Conservation (phyloP, 92 coral and sea anemone genomes). For the Palythoa grandis region DNA sequence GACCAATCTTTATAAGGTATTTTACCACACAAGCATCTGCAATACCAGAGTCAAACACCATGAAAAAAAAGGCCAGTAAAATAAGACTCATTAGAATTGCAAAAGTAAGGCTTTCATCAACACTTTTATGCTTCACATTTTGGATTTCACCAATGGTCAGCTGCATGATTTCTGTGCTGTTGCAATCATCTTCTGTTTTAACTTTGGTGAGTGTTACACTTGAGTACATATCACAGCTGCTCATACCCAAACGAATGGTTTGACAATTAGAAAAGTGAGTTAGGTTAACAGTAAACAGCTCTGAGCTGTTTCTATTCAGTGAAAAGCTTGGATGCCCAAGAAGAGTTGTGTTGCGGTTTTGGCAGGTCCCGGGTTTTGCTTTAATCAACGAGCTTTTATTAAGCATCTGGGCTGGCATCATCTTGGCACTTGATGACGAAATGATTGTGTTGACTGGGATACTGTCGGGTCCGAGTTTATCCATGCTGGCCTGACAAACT, state of each 20-base stretch:
- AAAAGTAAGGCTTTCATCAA: background rate
- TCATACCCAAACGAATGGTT: background rate
- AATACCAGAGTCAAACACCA: constrained; percentile 1
- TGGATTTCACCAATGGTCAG: background rate
- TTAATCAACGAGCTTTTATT: background rate
- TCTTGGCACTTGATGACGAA: background rate
- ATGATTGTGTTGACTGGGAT: background rate
- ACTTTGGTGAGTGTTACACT: background rate
- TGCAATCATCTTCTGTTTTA: background rate
- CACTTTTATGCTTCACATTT: background rate
- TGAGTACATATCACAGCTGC: background rate
- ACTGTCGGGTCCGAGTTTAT: background rate
- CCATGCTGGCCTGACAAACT: background rate
- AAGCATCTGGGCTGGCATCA: background rate
- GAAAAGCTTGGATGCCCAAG: background rate
- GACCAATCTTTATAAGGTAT: constrained; percentile 36
- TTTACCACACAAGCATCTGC: constrained; percentile 38
- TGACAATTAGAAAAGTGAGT: background rate
- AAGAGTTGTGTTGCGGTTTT: background rate
- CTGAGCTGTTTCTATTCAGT: background rate
- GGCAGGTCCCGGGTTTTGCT: constrained; percentile 4
- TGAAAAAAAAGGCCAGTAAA: constrained; percentile 28
- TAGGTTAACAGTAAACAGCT: background rate
- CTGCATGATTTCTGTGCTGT: background rate
- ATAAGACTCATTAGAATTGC: background rate